A percentile compares a stretch with the other conserved stretches of the same genome.
phyloP scores from a whole-genome alignment of 2,113 vertebrate species.

The Odobenus rosmarus region DNA sequence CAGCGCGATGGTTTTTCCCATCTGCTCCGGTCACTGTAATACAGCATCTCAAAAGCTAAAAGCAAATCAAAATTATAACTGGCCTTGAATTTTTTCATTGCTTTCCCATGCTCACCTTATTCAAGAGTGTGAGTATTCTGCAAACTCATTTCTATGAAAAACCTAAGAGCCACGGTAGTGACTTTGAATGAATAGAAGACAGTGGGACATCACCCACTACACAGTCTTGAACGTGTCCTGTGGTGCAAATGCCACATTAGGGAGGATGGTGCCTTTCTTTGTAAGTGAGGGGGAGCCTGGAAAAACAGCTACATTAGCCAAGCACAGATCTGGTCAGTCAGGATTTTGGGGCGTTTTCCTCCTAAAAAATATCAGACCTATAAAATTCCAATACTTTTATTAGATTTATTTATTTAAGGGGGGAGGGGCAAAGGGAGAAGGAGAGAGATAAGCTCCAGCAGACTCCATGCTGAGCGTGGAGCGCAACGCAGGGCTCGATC shows the following conservation, averaged over 20 bases:
- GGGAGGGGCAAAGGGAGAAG: not conserved
- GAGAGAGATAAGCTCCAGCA: not conserved
- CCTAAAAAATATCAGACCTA: not conserved
- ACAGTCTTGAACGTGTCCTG: accelerated
- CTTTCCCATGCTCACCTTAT: not conserved
- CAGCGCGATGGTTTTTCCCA: accelerated
- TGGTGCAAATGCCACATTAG: accelerated
- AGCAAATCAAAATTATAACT: not conserved
- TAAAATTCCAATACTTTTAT: not conserved
- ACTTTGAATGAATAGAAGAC: not conserved
- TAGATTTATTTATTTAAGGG: not conserved
- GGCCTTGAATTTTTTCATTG: not conserved
- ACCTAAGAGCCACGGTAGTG: not conserved
- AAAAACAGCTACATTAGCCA: not conserved
- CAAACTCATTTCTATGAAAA: not conserved
- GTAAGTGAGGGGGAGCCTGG: not conserved
- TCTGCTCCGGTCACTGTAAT: accelerated
- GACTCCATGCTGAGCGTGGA: accelerated
- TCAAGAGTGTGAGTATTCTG: not conserved
- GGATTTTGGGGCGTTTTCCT: not conserved
- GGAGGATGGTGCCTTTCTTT: not conserved
- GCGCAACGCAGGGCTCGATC: not conserved
- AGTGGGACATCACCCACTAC: accelerated
- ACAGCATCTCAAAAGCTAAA: not conserved
- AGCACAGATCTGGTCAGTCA: not conserved